A percentile compares a stretch with the other conserved stretches of the same genome.
Evolutionary conservation across 2,113 vertebrate species (phyloP).

Genomic region (Malurus elegans): DNA sequence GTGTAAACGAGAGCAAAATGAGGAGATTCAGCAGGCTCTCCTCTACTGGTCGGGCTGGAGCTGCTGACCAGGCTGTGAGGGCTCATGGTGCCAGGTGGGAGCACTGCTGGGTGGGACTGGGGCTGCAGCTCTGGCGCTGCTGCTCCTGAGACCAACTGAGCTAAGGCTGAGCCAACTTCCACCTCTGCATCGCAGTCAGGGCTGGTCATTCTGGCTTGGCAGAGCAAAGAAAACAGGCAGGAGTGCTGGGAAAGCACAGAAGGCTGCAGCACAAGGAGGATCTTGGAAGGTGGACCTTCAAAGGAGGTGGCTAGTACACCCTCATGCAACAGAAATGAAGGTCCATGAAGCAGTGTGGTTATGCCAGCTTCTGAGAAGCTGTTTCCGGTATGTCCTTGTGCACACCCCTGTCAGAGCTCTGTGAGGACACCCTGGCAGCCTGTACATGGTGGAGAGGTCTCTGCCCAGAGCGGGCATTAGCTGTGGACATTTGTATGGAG

Average conservation of each 20-base stretch:
- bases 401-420: neutral
- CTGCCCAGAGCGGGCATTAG: rapidly evolving
- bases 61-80: neutral
- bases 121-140: neutral
- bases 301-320: neutral
- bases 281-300: neutral
- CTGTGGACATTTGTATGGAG: neutral
- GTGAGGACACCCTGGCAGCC: neutral
- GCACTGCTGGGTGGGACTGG: neutral
- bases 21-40: neutral
- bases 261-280: neutral
- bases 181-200: rapidly evolving
- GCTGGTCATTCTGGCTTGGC: neutral
- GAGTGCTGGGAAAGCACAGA: neutral
- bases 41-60: neutral
- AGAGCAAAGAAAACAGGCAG: neutral
- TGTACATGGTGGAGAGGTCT: neutral
- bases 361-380: neutral
- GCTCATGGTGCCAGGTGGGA: neutral
- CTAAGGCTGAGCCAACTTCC: neutral
- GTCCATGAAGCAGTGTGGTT: neutral
- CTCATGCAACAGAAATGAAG: neutral
- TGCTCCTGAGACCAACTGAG: neutral
- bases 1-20: neutral
- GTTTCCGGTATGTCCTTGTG: neutral